phyloP scores from a whole-genome alignment of 2,113 vertebrate genomes.

The Ginglymostoma cirratum region DNA sequence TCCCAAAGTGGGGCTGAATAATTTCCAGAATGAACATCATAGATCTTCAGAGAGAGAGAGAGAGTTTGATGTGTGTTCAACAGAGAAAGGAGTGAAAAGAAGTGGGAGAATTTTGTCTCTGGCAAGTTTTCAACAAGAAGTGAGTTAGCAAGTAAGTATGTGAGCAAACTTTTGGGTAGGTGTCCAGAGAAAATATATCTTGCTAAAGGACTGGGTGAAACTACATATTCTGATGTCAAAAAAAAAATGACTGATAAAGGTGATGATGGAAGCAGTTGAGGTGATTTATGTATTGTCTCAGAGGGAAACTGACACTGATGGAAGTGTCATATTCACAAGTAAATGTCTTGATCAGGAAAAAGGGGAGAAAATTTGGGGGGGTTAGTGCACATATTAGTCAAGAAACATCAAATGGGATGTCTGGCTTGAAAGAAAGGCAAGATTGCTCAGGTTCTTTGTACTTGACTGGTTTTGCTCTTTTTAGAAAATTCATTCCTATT shows the following conservation, averaged over 20 bases:
- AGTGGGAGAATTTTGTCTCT: neutral
- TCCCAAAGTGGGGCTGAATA: neutral
- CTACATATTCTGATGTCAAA: neutral
- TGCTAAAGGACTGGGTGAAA: neutral
- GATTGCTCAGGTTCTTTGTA: neutral
- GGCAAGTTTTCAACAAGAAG: conserved; percentile 8
- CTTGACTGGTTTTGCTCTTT: neutral
- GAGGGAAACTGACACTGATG: neutral
- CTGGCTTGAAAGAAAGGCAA: neutral
- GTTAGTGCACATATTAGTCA: neutral
- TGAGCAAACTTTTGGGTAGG: neutral
- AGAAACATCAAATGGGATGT: neutral
- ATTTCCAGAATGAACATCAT: neutral
- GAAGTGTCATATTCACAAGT: neutral
- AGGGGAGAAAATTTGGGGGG: neutral
- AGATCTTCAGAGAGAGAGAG: neutral
- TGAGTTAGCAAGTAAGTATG: neutral
- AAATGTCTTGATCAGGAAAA: neutral
- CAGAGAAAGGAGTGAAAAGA: neutral
- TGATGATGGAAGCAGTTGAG: neutral
- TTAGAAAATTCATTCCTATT: neutral
- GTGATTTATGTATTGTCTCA: neutral
- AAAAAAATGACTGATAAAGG: neutral
- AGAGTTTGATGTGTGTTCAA: neutral
- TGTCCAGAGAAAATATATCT: neutral